Evolutionary conservation across 2,888 invertebrate genomes (phyloP).

Genomic region (Anodontia alba): DNA sequence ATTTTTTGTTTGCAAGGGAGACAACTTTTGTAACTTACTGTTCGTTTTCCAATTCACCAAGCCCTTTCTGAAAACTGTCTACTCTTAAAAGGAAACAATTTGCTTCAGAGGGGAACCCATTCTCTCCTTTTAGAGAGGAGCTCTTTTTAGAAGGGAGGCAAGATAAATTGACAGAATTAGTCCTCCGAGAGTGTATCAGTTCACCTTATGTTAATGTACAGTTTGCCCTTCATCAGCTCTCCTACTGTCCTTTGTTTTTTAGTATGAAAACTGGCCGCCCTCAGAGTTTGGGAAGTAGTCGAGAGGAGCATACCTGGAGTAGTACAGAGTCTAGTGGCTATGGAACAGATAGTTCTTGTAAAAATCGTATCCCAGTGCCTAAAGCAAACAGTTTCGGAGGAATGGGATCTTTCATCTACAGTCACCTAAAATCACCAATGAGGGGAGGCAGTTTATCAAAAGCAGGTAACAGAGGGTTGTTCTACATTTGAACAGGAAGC

Average conservation of each 20-base stretch:
- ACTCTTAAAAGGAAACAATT: no score
- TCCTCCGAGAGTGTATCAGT: neutral
- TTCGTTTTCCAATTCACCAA: no score
- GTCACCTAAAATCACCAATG: constrained; percentile 56
- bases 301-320: constrained; percentile 87
- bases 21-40: no score
- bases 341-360: constrained; percentile 83
- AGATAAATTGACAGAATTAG: no score
- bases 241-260: no score
- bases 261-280: constrained; percentile 36
- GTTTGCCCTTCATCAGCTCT: no score
- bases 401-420: constrained; percentile 48
- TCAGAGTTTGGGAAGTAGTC: constrained; percentile 83
- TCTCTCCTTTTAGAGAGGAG: no score
- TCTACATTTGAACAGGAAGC: no score
- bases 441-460: constrained; percentile 69
- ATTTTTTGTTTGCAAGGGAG: no score
- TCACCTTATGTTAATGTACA: neutral
- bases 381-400: constrained; percentile 95
- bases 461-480: constrained; percentile 74
- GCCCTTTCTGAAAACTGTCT: no score
- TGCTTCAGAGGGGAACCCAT: no score
- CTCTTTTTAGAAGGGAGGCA: no score
- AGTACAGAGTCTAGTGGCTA: constrained; percentile 86
- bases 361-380: constrained; percentile 87